A percentile compares a stretch with the other conserved stretches of the same genome.
Conservation (phyloP, 2,888 invertebrate species). For the Tanytarsus gracilentus region DNA sequence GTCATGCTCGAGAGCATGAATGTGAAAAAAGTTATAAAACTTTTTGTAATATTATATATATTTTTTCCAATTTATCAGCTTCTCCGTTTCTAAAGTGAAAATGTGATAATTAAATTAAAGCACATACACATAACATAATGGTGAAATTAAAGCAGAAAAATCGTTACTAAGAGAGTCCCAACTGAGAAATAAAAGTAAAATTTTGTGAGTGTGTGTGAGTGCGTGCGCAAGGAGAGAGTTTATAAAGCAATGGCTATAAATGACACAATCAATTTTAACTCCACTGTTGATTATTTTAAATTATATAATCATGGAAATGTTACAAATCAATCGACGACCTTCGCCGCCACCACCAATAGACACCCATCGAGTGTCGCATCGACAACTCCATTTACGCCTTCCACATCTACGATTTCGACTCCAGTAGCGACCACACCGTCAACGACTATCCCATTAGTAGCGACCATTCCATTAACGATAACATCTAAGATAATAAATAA, state of each 20-base stretch:
- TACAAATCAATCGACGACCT: constrained; percentile 2
- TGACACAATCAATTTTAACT: constrained; percentile 21
- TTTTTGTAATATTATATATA: no score
- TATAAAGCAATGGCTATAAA: constrained; percentile 23
- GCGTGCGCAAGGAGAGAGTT: no score
- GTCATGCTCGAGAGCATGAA: no score
- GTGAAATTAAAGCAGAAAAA: no score
- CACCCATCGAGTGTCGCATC: background rate
- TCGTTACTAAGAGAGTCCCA: no score
- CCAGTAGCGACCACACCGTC: background rate
- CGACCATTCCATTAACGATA: constrained; percentile 22
- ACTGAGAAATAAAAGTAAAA: background rate
- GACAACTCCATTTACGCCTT: constrained; percentile 19
- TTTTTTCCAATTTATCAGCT: no score
- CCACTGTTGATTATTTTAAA: constrained; percentile 16
- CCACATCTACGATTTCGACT: constrained; percentile 9
- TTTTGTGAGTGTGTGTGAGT: background rate
- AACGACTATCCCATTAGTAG: constrained; percentile 14
- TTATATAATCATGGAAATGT: constrained; percentile 7
- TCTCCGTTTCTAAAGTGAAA: no score
- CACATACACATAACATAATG: no score
- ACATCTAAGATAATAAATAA: constrained; percentile 23
- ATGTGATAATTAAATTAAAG: no score
- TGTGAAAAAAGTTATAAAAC: no score
- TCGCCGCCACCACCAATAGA: background rate